Evolutionary conservation across 2,797 vertebrate genomes (phyloP), one percentile per base, ranked within the genome.

Genomic region (Sebastes aleutianus): DNA sequence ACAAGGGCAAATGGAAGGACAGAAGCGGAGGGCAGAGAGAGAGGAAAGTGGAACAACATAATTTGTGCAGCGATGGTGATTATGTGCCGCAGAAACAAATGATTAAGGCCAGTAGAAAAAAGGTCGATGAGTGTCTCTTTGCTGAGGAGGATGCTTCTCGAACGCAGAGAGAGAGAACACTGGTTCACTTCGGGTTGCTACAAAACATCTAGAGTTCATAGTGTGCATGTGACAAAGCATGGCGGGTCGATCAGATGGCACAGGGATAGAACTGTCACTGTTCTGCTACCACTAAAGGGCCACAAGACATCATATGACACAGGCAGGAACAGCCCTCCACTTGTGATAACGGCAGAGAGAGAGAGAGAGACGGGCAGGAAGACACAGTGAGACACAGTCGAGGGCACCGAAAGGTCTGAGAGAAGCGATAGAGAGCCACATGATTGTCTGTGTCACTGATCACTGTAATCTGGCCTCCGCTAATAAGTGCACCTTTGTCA

Each of bases 231-330:
- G 97, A 94, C 94, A 94, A 71, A 91, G 87, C 96, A 91, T 78
- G 47, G 90, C 50, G 84, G 91, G 91, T 88, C 84, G 91, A 95
- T 94, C 94, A 94, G 92, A 93, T 95, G 95, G 95, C 94, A 85
- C 94, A 90, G 95, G 96, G 96, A 98, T 97, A 98, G 96, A 97
- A 97, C 95, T 98, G 97, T 97, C 96, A 96, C 97, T 98, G 97
- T 98, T 98, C 96, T 92, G 91, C 90, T 90, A 87, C 94, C 95
- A 96, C 96, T 96, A 95, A 94, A 91, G 92, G 95, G 93, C 96
- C 96, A 96, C 95, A 95, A 93, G 92, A 93, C 92, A 95, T 97
- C 97, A 95, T 97, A 97, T 97, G 98, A 98, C 96, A 96, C 95
- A 90, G 93, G 93, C 94, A 94, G 95, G 93, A 96, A 96, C 96